These are phyloP conservation scores for Mormyrus hasselquistii DNA, from an alignment of 2,797 vertebrate species.

Conservation along the genomic window DNA sequence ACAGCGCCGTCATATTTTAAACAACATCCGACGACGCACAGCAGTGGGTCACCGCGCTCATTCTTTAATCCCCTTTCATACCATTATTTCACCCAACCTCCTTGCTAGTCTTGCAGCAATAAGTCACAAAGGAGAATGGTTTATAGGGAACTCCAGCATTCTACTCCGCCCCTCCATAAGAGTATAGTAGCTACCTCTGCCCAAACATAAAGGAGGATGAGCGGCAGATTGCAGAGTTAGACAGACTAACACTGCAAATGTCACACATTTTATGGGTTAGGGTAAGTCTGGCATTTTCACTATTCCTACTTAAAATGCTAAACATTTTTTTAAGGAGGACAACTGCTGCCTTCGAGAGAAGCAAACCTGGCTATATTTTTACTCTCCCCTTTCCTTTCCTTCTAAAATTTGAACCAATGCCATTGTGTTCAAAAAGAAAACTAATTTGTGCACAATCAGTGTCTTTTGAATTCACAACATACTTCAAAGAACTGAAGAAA, in stretches of 20 bases:
- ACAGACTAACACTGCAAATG: slow-evolving; percentile 25
- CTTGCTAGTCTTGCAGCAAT: neutral
- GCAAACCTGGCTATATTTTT: slow-evolving; percentile 24
- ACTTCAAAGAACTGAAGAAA: slow-evolving; percentile 38
- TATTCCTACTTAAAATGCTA: slow-evolving; percentile 20
- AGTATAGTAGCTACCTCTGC: slow-evolving; percentile 22
- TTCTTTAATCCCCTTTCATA: neutral
- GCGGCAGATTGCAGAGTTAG: neutral
- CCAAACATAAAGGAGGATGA: neutral
- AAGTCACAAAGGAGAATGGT: neutral
- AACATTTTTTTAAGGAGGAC: slow-evolving; percentile 7
- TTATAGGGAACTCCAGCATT: neutral
- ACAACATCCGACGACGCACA: neutral
- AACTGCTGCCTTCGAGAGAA: slow-evolving; percentile 21
- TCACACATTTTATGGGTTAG: slow-evolving; percentile 23
- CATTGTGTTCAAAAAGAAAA: slow-evolving; percentile 38
- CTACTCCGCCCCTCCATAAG: neutral
- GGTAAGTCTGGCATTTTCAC: slow-evolving; percentile 7
- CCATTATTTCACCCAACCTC: neutral
- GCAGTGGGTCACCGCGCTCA: neutral
- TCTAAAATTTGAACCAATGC: slow-evolving; percentile 40
- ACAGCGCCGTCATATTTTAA: neutral
- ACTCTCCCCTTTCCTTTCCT: slow-evolving; percentile 31
- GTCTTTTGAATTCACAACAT: slow-evolving; percentile 46
- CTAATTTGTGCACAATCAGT: slow-evolving; percentile 58